Base-by-base conservation (phyloP, 2,797 vertebrate species). In the Lacerta agilis region DNA sequence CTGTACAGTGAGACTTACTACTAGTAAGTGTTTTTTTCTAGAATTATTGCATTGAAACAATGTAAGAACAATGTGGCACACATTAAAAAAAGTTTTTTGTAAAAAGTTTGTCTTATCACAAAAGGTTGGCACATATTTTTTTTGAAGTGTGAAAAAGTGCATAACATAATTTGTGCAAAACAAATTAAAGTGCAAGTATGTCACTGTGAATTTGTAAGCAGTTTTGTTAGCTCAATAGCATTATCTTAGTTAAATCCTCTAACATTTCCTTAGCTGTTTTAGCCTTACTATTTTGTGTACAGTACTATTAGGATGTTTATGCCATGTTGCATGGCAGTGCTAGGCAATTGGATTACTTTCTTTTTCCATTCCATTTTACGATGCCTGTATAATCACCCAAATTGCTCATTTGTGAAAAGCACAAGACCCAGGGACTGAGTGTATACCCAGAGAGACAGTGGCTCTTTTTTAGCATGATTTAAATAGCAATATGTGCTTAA, bases 391-490 rank as follows among this genome's bases (percentile, higher is more conserved):
- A 88, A 89, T 85, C 64, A 83, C 4, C 29, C 20, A 72, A 77
- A 85, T 77, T 23, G 66, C 61, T 86, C 79, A 25, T 66, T 86
- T 81, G 69, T 76, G 38, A 85, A 27, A 0, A 85, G 66, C 64
- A 20, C 67, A 29, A 15, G 58, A 76, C 11, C 27, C 33, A 91
- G 64, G 72, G 17, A 75, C 33, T 41, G 87, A 71, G 89, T 38
- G 43, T 27, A 67, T 18, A 5, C 72, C 58, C n/a, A 61, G 29
- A 38, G 75, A 91, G 58, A 82, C 73, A 86, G 41, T 77, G 29
- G 78, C 55, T 69, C 33, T 82, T 94, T 86, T 92, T 91, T 90
- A 55, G 82, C 76, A 20, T 87, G 77, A 92, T 92, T 95, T 87
- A 92, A 87, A 71, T 25, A 79, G 66, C 71, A 86, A 33, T 88